phyloP scores from a whole-genome alignment of 2,888 invertebrate species.

The Philopedon plagiatum region DNA sequence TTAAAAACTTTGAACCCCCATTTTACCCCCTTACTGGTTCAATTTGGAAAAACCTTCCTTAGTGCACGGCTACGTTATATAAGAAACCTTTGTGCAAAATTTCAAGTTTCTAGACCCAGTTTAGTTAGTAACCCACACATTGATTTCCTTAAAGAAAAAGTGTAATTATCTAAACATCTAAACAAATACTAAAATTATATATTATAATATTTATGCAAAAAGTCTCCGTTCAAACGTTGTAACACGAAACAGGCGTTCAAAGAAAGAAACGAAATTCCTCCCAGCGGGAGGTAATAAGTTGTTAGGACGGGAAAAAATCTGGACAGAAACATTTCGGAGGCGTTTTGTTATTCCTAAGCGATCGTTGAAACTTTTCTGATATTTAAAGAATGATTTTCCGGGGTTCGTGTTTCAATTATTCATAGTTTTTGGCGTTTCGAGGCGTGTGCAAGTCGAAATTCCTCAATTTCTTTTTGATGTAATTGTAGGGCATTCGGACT shows the following conservation, averaged over 20 bases:
- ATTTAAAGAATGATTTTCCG: slow-evolving; percentile 34
- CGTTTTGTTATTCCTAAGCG: slow-evolving; percentile 32
- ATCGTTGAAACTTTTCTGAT: slow-evolving; percentile 27
- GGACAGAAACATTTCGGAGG: slow-evolving; percentile 35
- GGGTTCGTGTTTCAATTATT: slow-evolving; percentile 32
- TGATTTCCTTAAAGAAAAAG: too few relatives aligned
- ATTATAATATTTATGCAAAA: slow-evolving; percentile 24
- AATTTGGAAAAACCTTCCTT: too few relatives aligned
- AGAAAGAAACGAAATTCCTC: slow-evolving; percentile 11
- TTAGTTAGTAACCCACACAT: too few relatives aligned
- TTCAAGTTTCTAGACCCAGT: too few relatives aligned
- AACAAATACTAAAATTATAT: too few relatives aligned
- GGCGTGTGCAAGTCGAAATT: slow-evolving; percentile 23
- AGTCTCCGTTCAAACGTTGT: slow-evolving; percentile 6
- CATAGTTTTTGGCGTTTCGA: slow-evolving; percentile 8
- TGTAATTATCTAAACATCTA: too few relatives aligned
- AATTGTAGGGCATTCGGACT: slow-evolving; percentile 3
- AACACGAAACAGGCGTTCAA: slow-evolving; percentile 32
- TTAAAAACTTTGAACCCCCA: too few relatives aligned
- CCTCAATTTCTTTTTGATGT: slow-evolving; percentile 20
- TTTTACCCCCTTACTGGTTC: too few relatives aligned
- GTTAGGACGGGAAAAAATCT: slow-evolving; percentile 33
- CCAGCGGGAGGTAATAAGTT: slow-evolving; percentile 31
- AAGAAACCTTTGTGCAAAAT: too few relatives aligned
- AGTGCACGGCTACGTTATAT: too few relatives aligned